Evolutionary conservation across 2,113 vertebrate genomes (phyloP).

Genomic region (Bombycilla garrulus): DNA sequence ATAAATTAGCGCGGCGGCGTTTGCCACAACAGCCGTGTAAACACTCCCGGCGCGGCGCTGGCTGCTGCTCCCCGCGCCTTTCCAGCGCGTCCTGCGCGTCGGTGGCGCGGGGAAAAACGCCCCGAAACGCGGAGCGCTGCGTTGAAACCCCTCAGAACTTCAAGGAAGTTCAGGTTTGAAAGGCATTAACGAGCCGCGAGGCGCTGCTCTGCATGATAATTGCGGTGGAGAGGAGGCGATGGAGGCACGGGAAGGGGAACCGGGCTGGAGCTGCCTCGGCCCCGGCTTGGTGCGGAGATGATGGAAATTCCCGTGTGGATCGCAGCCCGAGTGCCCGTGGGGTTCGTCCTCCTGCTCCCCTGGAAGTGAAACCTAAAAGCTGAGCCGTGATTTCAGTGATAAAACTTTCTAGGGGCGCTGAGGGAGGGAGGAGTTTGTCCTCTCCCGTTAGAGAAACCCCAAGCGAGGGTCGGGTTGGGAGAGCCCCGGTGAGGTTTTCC

Average conservation of each 20-base stretch:
- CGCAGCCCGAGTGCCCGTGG: not conserved
- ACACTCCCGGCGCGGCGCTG: conserved; percentile 56
- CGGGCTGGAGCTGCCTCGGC: not conserved
- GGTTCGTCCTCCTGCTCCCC: not conserved
- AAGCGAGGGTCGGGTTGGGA: not conserved
- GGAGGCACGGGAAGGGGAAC: conserved; percentile 14
- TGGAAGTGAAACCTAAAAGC: not conserved
- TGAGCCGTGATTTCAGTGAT: not conserved
- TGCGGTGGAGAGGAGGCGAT: conserved; percentile 36
- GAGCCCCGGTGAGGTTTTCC: not conserved
- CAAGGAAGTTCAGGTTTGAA: conserved; percentile 76
- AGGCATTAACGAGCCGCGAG: conserved; percentile 63
- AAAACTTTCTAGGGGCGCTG: not conserved
- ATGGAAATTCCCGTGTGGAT: not conserved
- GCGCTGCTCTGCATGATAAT: conserved; percentile 79
- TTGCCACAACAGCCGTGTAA: conserved; percentile 67
- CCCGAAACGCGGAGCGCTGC: conserved; percentile 52
- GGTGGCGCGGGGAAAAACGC: conserved; percentile 27
- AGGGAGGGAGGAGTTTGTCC: not conserved
- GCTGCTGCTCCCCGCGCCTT: conserved; percentile 45
- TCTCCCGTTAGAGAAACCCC: not conserved
- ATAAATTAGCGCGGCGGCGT: conserved; percentile 62
- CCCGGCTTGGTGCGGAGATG: not conserved
- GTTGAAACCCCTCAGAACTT: conserved; percentile 73
- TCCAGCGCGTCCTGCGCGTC: not conserved